phyloP scores from a whole-genome alignment of 30 jellyfish, hydroid and myxozoan genomes.

The Catostylus mosaicus region DNA sequence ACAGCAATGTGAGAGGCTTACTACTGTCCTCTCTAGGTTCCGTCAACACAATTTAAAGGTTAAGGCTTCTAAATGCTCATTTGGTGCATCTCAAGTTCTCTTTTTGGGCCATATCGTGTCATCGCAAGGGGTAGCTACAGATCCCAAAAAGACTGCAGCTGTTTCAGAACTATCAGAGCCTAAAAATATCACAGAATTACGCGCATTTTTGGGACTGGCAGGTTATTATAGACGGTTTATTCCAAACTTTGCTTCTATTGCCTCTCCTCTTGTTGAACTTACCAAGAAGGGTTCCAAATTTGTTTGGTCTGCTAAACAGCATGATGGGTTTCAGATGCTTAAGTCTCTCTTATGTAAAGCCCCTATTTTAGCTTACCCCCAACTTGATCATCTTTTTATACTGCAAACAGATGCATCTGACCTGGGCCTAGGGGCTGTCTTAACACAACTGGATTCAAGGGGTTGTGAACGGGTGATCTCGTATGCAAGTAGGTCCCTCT shows the following conservation, averaged over 20 bases:
- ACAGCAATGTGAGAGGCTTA: conserved; percentile 27
- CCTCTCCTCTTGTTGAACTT: conserved; percentile 30
- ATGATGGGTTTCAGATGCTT: background rate
- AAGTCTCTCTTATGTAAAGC: conserved; percentile 15
- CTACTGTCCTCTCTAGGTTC: conserved; percentile 7
- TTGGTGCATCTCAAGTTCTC: conserved; percentile 18
- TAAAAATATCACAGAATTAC: conserved; percentile 10
- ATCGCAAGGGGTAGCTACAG: conserved; percentile 17
- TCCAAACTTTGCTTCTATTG: conserved; percentile 33
- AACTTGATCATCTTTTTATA: conserved; percentile 17
- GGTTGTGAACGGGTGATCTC: conserved; percentile 43
- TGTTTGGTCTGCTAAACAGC: conserved; percentile 12
- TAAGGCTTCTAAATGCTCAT: conserved; percentile 45
- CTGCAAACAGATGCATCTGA: conserved; percentile 60
- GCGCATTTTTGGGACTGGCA: conserved; percentile 54
- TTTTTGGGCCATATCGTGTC: conserved; percentile 42
- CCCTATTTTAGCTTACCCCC: conserved; percentile 46
- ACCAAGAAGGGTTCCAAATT: background rate
- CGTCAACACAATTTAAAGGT: conserved; percentile 32
- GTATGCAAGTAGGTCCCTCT: conserved; percentile 52
- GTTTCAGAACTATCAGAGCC: conserved; percentile 26
- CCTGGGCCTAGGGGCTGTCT: conserved; percentile 62
- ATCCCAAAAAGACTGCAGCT: conserved; percentile 47
- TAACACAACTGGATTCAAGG: conserved; percentile 10
- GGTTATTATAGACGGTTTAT: conserved; percentile 50